Conservation (phyloP, 2,113 vertebrate species). For the Campylomormyrus tamandua region DNA sequence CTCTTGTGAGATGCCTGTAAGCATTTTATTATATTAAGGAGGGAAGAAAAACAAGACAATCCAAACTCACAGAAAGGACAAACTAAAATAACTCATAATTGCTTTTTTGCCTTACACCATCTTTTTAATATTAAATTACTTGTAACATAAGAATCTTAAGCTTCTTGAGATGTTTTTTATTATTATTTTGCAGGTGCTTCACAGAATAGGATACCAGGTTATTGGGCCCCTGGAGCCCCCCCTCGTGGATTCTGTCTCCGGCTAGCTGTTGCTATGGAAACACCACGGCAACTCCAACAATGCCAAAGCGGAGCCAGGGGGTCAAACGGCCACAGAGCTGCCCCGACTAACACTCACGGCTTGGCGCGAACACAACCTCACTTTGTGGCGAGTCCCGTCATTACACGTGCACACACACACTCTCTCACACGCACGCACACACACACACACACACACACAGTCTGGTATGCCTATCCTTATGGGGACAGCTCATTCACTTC, state of each 20-base stretch:
- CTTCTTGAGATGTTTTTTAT: background rate
- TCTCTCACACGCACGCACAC: background rate
- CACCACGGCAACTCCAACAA: slow-evolving; percentile 6
- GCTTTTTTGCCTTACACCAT: background rate
- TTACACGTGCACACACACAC: background rate
- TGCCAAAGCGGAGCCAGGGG: background rate
- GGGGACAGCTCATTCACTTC: background rate
- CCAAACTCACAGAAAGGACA: background rate
- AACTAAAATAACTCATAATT: background rate
- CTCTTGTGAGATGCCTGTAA: background rate
- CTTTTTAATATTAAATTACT: background rate
- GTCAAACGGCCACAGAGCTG: background rate
- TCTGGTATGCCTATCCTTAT: too few relatives aligned
- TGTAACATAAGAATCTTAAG: background rate
- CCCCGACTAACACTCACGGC: background rate
- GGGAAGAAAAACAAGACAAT: background rate
- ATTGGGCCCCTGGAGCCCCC: background rate
- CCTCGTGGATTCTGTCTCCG: background rate
- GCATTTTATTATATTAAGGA: background rate
- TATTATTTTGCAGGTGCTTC: background rate
- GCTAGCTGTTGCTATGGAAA: slow-evolving; percentile 8
- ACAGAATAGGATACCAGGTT: background rate
- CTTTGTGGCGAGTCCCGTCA: background rate
- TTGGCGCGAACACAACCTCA: background rate
- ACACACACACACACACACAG: background rate